phyloP scores from a whole-genome alignment of 1,140 invertebrate genomes.

The Halictus rubicundus region DNA sequence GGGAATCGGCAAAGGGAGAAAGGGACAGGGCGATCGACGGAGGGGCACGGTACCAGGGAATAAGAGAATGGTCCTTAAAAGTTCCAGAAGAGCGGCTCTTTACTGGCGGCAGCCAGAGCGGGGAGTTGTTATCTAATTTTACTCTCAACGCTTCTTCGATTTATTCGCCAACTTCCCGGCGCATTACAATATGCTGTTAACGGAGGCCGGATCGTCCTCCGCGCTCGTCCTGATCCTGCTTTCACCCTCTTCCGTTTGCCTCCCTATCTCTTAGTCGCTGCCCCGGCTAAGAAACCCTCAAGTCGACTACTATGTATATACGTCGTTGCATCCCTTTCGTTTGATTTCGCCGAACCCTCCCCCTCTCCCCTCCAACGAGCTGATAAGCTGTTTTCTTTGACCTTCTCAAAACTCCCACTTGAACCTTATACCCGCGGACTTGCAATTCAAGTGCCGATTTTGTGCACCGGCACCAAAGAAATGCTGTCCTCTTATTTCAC shows the following conservation, averaged over 20 bases:
- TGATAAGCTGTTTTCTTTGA: constrained; percentile 32
- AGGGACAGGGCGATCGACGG: constrained; percentile 48
- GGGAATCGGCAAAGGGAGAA: constrained; percentile 22
- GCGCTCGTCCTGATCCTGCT: constrained; percentile 47
- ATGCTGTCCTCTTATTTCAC: too few relatives aligned
- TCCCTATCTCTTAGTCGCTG: constrained; percentile 17
- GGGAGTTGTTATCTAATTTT: constrained; percentile 81
- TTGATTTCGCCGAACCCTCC: constrained; percentile 40
- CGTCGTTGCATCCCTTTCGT: constrained; percentile 21
- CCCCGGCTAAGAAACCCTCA: constrained; percentile 12
- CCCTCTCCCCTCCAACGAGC: constrained; percentile 15
- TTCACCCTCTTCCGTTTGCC: constrained; percentile 29
- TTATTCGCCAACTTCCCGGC: constrained; percentile 80
- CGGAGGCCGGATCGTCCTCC: constrained; percentile 71
- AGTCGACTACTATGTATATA: background rate
- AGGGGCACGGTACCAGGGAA: constrained; percentile 63
- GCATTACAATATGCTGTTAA: constrained; percentile 81
- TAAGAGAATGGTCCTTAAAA: constrained; percentile 79
- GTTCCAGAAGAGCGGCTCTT: constrained; percentile 75
- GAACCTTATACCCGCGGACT: background rate
- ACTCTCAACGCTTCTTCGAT: constrained; percentile 81
- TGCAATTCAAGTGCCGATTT: too few relatives aligned
- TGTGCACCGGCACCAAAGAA: too few relatives aligned
- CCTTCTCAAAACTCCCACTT: constrained; percentile 4
- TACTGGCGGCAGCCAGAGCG: constrained; percentile 68